Percentiles rank a stretch among this genome's conserved stretches.
These are phyloP conservation scores for Eilema depressum DNA, from an alignment of 2,888 invertebrate species.

Conservation along the genomic window DNA sequence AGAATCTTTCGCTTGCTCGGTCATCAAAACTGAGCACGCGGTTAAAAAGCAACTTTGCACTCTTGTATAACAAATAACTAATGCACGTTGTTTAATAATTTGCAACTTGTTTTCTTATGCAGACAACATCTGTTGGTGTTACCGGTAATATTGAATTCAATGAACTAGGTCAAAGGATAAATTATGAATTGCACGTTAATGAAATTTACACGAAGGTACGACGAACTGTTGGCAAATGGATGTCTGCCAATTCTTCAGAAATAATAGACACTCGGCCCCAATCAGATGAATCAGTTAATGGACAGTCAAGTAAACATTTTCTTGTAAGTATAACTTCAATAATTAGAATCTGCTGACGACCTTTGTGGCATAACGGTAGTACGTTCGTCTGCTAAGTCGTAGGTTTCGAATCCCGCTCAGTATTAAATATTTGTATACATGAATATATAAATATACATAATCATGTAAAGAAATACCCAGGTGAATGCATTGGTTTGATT, in stretches of 20 bases:
- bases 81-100: not conserved
- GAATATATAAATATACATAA: too few species aligned
- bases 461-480: too few species aligned
- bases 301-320: slow-evolving; percentile 87
- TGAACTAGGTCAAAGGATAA: slow-evolving; percentile 89
- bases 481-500: too few species aligned
- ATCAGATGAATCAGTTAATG: slow-evolving; percentile 70
- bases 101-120: slow-evolving; percentile 16
- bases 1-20: too few species aligned
- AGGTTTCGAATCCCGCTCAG: too few species aligned
- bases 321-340: slow-evolving; percentile 76
- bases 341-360: not conserved
- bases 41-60: too few species aligned
- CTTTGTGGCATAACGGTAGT: not conserved
- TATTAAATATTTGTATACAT: too few species aligned
- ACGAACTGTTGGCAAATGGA: slow-evolving; percentile 72
- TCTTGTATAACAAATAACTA: too few species aligned
- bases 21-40: too few species aligned
- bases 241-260: slow-evolving; percentile 80
- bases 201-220: slow-evolving; percentile 74
- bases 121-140: slow-evolving; percentile 89
- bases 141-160: slow-evolving; percentile 91
- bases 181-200: slow-evolving; percentile 90
- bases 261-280: slow-evolving; percentile 83
- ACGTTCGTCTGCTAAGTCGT: too few species aligned